phyloP scores from a whole-genome alignment of 2,888 invertebrate genomes.

The Encarsia formosa region DNA sequence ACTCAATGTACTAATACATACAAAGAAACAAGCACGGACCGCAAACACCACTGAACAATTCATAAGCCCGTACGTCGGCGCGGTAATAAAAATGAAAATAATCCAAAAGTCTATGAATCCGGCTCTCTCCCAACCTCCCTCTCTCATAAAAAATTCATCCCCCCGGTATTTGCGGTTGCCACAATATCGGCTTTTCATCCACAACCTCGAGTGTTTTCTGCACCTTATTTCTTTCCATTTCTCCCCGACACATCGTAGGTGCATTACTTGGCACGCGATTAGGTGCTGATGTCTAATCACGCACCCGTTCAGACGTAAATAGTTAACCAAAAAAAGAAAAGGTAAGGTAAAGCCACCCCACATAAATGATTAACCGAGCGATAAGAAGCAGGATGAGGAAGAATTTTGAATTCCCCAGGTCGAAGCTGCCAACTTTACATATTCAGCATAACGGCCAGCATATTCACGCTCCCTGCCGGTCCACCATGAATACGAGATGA shows the following conservation, averaged over 20 bases:
- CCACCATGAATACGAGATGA: conserved; percentile 51
- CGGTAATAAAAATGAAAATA: conserved; percentile 25
- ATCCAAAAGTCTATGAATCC: conserved; percentile 28
- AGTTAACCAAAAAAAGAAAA: too few species aligned
- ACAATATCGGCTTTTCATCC: conserved; percentile 22
- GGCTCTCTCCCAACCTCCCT: conserved; percentile 14
- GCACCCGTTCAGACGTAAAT: too few species aligned
- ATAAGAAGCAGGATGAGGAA: too few species aligned
- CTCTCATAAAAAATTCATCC: conserved; percentile 40
- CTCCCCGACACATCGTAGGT: too few species aligned
- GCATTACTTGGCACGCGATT: too few species aligned
- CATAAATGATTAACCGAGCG: too few species aligned
- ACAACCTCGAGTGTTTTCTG: neutral
- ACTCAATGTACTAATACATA: too few species aligned
- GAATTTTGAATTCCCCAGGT: too few species aligned
- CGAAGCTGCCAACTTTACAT: too few species aligned
- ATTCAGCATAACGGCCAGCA: neutral
- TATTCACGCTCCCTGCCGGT: neutral
- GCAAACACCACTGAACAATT: conserved; percentile 17
- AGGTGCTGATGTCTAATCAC: too few species aligned
- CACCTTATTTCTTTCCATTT: neutral
- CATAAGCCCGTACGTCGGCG: conserved; percentile 15
- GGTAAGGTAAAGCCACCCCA: too few species aligned
- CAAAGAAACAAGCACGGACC: too few species aligned
- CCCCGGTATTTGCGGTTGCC: conserved; percentile 34